Evolutionary conservation across 2,113 vertebrate genomes (phyloP).

Genomic region (Sebastes schlegelii): DNA sequence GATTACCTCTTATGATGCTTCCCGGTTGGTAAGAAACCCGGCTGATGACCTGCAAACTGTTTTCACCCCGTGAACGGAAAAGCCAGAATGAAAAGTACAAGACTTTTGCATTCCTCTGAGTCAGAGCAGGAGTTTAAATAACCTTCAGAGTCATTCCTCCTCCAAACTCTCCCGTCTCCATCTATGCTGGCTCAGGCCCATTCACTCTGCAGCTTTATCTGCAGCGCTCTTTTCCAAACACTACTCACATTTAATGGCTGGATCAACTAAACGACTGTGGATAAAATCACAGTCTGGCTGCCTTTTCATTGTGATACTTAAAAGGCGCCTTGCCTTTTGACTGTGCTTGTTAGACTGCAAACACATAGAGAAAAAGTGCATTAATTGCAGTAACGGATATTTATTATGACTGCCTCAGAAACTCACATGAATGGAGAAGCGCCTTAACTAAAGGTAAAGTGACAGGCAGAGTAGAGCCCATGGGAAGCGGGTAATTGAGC

Average conservation of each 20-base stretch:
- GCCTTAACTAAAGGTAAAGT: conserved; percentile 51
- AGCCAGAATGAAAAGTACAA: conserved; percentile 34
- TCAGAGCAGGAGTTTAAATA: conserved; percentile 67
- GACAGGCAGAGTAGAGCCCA: conserved; percentile 35
- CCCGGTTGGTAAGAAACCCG: conserved; percentile 18
- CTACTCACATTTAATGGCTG: conserved; percentile 61
- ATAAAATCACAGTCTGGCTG: conserved; percentile 56
- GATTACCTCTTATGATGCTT: conserved; percentile 17
- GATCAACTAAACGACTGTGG: conserved; percentile 51
- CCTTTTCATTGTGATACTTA: conserved; percentile 53
- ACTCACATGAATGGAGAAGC: conserved; percentile 24
- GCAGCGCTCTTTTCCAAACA: conserved; percentile 58
- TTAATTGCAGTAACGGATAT: conserved; percentile 48
- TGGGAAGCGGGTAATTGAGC: conserved; percentile 70
- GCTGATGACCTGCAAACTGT: conserved; percentile 49
- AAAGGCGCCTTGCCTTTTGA: conserved; percentile 46
- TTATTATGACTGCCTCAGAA: conserved; percentile 37
- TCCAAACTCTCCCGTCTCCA: conserved; percentile 39
- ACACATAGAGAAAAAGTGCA: conserved; percentile 31
- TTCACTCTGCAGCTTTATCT: conserved; percentile 58
- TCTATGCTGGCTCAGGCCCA: conserved; percentile 36
- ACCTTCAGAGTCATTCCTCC: conserved; percentile 43
- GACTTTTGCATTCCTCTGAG: conserved; percentile 52
- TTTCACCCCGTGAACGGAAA: conserved; percentile 42
- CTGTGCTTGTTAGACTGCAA: conserved; percentile 46